Base-by-base conservation (phyloP, 2,797 vertebrate species). In the Cichlasoma orientale region DNA sequence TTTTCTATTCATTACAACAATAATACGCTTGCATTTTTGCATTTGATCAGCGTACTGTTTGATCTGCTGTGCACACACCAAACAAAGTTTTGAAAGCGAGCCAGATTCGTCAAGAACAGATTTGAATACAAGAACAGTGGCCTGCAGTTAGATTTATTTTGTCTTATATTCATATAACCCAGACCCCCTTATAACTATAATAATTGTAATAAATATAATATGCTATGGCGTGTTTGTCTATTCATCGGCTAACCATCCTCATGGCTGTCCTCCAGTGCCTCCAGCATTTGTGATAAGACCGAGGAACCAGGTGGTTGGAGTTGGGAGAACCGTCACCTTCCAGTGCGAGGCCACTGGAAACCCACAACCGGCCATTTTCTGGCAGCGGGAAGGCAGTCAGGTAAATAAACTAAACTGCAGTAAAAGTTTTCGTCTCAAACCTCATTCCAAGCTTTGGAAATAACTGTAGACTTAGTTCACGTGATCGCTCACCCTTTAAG, bases 301-400 rank as follows among this genome's bases (percentile, higher is more conserved):
- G 18, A 96, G 98, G 75, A 98, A 99, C 93, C 98, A 99, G 92
- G 97, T 99, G 82, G 97, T 97, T 84, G 97, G 97, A 0, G 94
- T 99, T 91, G 98, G 98, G 74, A 96, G 98, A 82, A 99, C 98
- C 0, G 98, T 99, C 85, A 99, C 98, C 77, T 99, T 99, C 93
- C 98, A 98, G 91, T 99, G 98, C 38, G 98, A 99, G 91, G 98
- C 98, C 56, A 98, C 98, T 1, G 98, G 98, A 83, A 99, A 98
- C 82, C 98, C 98, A 69, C 98, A 99, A 83, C 98, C 98, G 61
- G 98, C 98, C 87, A 99, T 99, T 92, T 99, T 99, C 93, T 99
- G 98, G 98, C 93, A 99, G 90, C 95, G 97, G 84, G 98, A 99
- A 87, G 98, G 98, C 81, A 99, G 98, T 92, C 98, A 99, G 98